A percentile compares a stretch with the other conserved stretches of the same genome.
Evolutionary conservation across 2,797 vertebrate species (phyloP).

Genomic region (Gorsachius magnificus): DNA sequence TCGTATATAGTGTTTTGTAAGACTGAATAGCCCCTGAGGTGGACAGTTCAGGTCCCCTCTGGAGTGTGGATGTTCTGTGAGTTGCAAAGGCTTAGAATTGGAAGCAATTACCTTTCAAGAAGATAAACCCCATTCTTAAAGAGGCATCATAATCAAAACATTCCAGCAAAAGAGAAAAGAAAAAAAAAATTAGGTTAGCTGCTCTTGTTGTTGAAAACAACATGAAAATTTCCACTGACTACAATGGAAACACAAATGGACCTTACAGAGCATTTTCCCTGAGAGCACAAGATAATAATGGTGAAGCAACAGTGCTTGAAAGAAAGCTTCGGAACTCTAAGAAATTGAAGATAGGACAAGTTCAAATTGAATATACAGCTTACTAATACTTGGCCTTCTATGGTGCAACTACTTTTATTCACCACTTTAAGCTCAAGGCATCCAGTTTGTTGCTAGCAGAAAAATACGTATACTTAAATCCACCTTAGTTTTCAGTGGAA

Average conservation of each 20-base stretch:
- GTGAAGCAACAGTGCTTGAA: neutral
- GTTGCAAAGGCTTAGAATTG: neutral
- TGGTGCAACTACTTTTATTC: neutral
- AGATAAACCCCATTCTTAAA: neutral
- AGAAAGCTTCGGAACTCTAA: neutral
- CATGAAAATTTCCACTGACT: neutral
- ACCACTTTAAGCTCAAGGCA: neutral
- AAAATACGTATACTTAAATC: neutral
- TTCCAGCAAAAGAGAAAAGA: neutral
- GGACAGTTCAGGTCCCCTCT: neutral
- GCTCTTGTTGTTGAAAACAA: neutral
- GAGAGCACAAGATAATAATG: neutral
- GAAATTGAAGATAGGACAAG: neutral
- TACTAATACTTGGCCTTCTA: neutral
- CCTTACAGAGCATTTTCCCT: neutral
- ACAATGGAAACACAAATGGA: neutral
- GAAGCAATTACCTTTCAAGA: neutral
- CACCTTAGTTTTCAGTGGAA: neutral
- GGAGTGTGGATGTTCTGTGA: neutral
- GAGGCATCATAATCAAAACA: neutral
- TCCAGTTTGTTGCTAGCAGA: neutral
- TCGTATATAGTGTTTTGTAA: neutral
- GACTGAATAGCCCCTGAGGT: neutral
- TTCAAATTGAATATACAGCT: neutral
- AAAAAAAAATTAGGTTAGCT: neutral